These are phyloP conservation scores for Platorchestia sp. DNA, from an alignment of 1,140 invertebrate genomes.

Conservation along the genomic window DNA sequence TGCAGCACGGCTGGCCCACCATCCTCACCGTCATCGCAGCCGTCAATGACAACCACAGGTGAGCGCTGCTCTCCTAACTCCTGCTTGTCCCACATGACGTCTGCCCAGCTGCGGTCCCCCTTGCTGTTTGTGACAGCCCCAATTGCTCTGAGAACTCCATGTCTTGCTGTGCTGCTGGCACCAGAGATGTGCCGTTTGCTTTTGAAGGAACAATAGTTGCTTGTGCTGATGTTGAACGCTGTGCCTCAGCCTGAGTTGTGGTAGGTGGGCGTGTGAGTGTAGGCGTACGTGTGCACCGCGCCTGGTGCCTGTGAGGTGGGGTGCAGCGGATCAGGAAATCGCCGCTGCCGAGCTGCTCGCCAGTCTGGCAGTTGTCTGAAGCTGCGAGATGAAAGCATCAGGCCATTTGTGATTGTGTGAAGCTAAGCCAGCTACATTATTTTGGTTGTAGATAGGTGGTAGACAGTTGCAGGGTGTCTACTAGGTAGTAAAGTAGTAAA, in stretches of 20 bases:
- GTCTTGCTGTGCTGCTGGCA: background rate
- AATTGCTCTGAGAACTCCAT: background rate
- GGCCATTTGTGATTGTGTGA: no score
- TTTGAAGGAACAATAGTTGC: background rate
- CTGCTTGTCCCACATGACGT: no score
- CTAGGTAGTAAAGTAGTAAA: no score
- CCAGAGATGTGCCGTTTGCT: no score
- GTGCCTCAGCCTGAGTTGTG: no score
- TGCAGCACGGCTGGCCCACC: constrained; percentile 94
- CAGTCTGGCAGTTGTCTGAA: constrained; percentile 94
- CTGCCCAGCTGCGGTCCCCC: background rate
- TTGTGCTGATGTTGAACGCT: no score
- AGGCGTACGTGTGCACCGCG: no score
- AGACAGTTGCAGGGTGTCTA: no score
- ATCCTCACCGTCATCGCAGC: constrained; percentile 95
- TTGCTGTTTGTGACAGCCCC: background rate
- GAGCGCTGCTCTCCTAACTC: constrained; percentile 68
- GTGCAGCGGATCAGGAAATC: constrained; percentile 87
- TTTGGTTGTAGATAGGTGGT: constrained; percentile 90
- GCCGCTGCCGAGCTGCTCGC: constrained; percentile 90
- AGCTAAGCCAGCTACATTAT: constrained; percentile 92
- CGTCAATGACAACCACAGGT: constrained; percentile 93
- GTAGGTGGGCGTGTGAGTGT: no score
- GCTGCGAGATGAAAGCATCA: no score
- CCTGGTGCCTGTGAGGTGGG: no score